Conservation (phyloP, 2,113 vertebrate species). For the Toxostoma redivivum region DNA sequence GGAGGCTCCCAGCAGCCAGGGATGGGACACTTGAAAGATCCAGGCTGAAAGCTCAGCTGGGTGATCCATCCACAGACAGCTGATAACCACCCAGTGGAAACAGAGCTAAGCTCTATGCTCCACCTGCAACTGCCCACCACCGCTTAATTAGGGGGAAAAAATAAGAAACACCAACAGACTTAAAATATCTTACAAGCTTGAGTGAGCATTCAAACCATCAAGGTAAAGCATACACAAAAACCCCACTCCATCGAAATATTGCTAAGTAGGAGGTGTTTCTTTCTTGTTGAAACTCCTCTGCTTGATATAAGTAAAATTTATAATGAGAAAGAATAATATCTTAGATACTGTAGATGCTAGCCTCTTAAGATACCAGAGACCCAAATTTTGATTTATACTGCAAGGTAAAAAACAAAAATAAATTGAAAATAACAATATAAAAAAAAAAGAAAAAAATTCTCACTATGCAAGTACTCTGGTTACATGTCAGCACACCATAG, state of each 20-base stretch:
- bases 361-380: background rate
- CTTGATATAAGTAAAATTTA: background rate
- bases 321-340: background rate
- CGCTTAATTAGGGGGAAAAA: background rate
- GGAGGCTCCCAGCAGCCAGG: background rate
- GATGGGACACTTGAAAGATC: accelerated
- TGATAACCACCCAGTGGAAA: background rate
- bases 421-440: background rate
- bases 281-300: background rate
- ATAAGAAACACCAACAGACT: background rate
- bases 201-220: background rate
- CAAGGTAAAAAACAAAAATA: background rate
- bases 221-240: background rate
- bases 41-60: background rate
- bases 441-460: background rate
- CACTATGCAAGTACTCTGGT: background rate
- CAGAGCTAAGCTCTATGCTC: background rate
- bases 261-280: background rate
- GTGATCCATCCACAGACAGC: background rate
- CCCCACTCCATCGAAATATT: background rate
- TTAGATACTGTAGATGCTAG: too few species aligned
- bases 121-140: background rate
- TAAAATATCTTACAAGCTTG: background rate
- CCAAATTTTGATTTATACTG: background rate
- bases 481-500: background rate